Base-by-base conservation (phyloP, 1,140 invertebrate genomes). In the Sycophaga agraensis region DNA sequence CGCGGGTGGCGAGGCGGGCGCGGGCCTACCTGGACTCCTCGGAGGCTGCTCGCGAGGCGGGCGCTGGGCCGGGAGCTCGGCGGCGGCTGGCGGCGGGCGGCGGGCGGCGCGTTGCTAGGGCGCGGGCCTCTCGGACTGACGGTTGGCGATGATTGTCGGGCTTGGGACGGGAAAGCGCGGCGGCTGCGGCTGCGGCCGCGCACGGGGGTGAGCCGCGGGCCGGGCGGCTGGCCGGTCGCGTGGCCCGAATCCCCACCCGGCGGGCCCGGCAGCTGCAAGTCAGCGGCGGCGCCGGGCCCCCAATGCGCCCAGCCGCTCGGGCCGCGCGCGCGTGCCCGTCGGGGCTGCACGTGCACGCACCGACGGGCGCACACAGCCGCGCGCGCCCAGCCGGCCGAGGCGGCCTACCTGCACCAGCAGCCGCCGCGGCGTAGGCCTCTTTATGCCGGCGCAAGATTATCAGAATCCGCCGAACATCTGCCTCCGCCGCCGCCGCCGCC, bases 71-170 rank as follows among this genome's bases (percentile, higher is more conserved):
- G n/a, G n/a, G n/a, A n/a, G n/a, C n/a, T n/a, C n/a, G n/a, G n/a
- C n/a, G n/a, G n/a, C n/a, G n/a, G n/a, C n/a, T n/a, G n/a, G 28
- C 5, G 11, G 28, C 4, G 28, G 28, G 28, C 5, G 28, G 28
- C 28, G 28, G 28, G 28, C 28, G 28, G n/a, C 19, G 42, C 21
- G 22, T 31, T n/a, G 39, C 14, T n/a, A 31, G 16, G n/a, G 17
- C 16, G 46, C 28, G 8, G 54, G 19, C 17, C 28, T 31, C 45
- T 40, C 14, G 28, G 59, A 60, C 59, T 53, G 59, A 54, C 59
- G 59, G 70, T 71, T 69, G 59, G 64, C 59, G 64, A 63, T 63
- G 63, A 70, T 67, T 69, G 63, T 65, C 61, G 48, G n/a, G n/a
- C n/a, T n/a, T n/a, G n/a, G 28, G 7, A 14, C 43, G 24, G 51